Evolutionary conservation across 2,113 vertebrate genomes (phyloP), one percentile per base, ranked within the genome.

Genomic region (Promerops cafer): DNA sequence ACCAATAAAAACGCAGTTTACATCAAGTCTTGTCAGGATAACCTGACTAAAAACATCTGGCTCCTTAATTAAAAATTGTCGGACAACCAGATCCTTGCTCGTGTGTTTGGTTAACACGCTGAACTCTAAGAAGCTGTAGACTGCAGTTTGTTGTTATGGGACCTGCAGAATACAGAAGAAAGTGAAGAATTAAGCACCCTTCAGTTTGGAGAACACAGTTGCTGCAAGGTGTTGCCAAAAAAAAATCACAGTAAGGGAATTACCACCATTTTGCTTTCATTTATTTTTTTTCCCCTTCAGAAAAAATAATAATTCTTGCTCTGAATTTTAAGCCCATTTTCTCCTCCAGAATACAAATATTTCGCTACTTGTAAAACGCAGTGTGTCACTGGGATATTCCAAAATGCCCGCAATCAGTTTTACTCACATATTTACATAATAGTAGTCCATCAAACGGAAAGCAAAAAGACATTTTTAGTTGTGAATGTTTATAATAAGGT

Each of bases 131-230:
- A 99, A 97, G 98, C 98, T 98, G 99, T 97, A 97, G 99, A 99
- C 98, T 99, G 99, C 97, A 99, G 99, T 98, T 99, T 99, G 99
- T 99, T 99, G 99, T 99, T 99, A 98, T 99, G 99, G 98, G 99
- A 99, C 99, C 99, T 99, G 98, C 95, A 98, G 98, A 99, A 94
- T 98, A 98, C 95, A 98, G 98, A 99, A 98, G 98, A 99, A 97
- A 98, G 98, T 95, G 97, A 98, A 98, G 97, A 98, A 98, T 97
- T 98, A 97, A 98, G 98, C 98, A 98, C 97, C 97, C 97, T 98
- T 98, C 94, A 95, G 91, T 95, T 96, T 85, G 78, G 83, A 97
- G 95, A 97, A 94, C 77, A 97, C 94, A 97, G 83, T 94, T 94
- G 97, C 94, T 95, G 86, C 97, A 94, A 95, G 76, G 93, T 97